Percentiles rank a stretch among this genome's conserved stretches.
Evolutionary conservation across 1,140 invertebrate species (phyloP).

Genomic region (Panulirus ornatus): DNA sequence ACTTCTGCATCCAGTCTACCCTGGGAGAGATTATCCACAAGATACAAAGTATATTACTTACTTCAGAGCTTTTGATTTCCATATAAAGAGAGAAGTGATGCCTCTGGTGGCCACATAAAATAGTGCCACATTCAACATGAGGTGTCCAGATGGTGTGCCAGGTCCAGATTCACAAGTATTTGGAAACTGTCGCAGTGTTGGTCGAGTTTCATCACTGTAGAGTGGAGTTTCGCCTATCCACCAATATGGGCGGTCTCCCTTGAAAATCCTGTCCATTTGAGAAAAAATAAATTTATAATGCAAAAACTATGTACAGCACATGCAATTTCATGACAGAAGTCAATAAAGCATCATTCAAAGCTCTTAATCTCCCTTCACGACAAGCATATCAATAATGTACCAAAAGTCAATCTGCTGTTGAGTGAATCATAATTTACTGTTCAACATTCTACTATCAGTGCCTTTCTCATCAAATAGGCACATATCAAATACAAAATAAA

Average conservation of each 20-base stretch:
- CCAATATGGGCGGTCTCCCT: constrained; percentile 84
- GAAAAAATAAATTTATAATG: too few relatives aligned
- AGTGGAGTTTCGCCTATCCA: constrained; percentile 81
- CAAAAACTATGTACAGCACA: not conserved
- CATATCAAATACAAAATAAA: too few relatives aligned
- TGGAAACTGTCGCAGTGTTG: constrained; percentile 80
- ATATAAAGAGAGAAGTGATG: constrained; percentile 58
- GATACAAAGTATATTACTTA: constrained; percentile 5
- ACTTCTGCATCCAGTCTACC: too few relatives aligned
- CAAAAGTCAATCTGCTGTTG: too few relatives aligned
- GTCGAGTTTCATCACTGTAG: constrained; percentile 76
- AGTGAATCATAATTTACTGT: too few relatives aligned
- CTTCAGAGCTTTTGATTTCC: constrained; percentile 40
- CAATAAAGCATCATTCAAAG: too few relatives aligned
- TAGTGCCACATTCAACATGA: constrained; percentile 81
- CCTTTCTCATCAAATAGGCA: too few relatives aligned
- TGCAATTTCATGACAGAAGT: not conserved
- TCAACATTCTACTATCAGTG: too few relatives aligned
- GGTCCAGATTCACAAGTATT: constrained; percentile 85
- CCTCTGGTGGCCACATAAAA: constrained; percentile 79
- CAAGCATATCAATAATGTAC: too few relatives aligned
- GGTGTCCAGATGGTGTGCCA: constrained; percentile 83
- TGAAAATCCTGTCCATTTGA: constrained; percentile 81
- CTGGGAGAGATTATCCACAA: too few relatives aligned
- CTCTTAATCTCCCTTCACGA: too few relatives aligned